phyloP scores from a whole-genome alignment of 2,888 invertebrate species.

The Parochlus steinenii region DNA sequence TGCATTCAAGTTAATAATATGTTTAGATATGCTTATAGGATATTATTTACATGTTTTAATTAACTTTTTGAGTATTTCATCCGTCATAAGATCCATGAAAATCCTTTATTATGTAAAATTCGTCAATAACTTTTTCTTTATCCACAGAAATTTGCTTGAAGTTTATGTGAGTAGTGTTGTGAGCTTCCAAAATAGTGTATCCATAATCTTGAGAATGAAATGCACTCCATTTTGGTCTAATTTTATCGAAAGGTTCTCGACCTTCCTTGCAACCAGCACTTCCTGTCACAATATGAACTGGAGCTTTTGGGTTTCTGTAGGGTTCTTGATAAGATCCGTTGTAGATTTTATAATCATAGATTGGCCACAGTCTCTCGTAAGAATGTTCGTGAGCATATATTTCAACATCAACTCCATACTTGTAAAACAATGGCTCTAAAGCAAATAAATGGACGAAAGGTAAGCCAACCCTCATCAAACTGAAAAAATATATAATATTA shows the following conservation, averaged over 20 bases:
- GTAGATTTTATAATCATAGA: slow-evolving; percentile 64
- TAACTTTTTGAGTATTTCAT: no score
- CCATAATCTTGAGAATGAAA: slow-evolving; percentile 81
- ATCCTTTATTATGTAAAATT: slow-evolving; percentile 48
- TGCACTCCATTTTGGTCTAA: slow-evolving; percentile 72
- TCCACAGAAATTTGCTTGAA: slow-evolving; percentile 76
- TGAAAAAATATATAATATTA: no score
- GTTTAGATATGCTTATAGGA: no score
- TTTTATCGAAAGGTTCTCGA: slow-evolving; percentile 56
- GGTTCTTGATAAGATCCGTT: slow-evolving; percentile 39
- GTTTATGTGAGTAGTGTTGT: slow-evolving; percentile 72
- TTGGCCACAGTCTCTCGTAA: slow-evolving; percentile 90
- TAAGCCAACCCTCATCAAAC: slow-evolving; percentile 46
- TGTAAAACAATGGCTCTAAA: slow-evolving; percentile 70
- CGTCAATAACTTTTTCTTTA: slow-evolving; percentile 44
- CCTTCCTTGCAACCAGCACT: slow-evolving; percentile 77
- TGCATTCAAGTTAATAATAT: no score
- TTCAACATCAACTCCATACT: slow-evolving; percentile 82
- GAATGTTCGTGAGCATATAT: slow-evolving; percentile 98
- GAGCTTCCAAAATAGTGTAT: slow-evolving; percentile 64
- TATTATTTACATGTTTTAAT: no score
- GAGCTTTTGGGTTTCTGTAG: slow-evolving; percentile 50
- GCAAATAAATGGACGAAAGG: slow-evolving; percentile 47
- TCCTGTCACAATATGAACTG: slow-evolving; percentile 81
- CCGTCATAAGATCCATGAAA: slow-evolving; percentile 22